Conservation (phyloP, 2,113 vertebrate genomes). For the Hypocryptadius cinnamomeus region DNA sequence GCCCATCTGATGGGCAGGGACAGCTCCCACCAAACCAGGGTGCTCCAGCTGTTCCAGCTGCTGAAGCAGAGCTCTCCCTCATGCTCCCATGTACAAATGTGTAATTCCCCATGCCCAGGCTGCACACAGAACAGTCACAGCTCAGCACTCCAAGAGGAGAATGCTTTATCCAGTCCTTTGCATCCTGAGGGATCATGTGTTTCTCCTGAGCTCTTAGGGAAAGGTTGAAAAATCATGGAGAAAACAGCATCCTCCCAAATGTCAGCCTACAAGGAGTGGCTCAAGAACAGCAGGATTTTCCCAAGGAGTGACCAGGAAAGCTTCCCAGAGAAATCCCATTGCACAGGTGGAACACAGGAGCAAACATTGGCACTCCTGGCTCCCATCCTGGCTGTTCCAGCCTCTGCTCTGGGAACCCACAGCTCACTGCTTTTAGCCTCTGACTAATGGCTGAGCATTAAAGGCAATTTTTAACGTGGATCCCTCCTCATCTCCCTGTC, state of each 20-base stretch:
- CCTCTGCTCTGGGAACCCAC: not conserved
- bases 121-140: not conserved
- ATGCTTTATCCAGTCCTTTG: not conserved
- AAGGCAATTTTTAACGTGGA: not conserved
- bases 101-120: not conserved
- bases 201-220: not conserved
- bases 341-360: not conserved
- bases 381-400: not conserved
- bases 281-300: not conserved
- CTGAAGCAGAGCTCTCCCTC: not conserved
- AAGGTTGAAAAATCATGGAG: not conserved
- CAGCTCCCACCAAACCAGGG: not conserved
- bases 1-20: not conserved
- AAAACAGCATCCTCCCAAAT: not conserved
- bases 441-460: slow-evolving; percentile 14
- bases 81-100: not conserved
- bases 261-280: not conserved
- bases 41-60: not conserved
- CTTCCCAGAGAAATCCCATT: not conserved
- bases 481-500: not conserved
- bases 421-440: slow-evolving; percentile 48
- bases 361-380: not conserved
- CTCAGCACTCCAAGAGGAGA: not conserved
- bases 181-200: not conserved
- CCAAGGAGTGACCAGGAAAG: not conserved